Evolutionary conservation across 2,113 vertebrate genomes (phyloP), one percentile per base, ranked within the genome.

Genomic region (Perognathus longimembris): DNA sequence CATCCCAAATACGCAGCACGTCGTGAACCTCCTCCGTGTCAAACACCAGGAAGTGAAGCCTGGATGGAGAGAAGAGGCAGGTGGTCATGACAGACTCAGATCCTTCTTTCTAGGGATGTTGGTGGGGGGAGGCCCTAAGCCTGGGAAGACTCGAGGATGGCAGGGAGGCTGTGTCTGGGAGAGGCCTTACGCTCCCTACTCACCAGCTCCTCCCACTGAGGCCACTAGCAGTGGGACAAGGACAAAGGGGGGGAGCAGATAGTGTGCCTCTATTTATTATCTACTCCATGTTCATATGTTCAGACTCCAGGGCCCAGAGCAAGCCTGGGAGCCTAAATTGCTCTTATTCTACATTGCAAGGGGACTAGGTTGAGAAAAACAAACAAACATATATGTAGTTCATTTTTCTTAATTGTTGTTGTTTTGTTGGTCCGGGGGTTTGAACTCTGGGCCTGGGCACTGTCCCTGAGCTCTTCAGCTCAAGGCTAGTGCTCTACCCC

Each of bases 11-110:
- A 82, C 99, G 98, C 77, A 99, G 98, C 85, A 99, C 98, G 0
- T 99, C 99, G 0, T 99, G 99, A 67, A 99, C 98, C 93, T 99
- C 99, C 95, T 99, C 99, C 0, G 99, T 99, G 98, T 99, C 99
- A 94, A 99, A 99, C 50, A 99, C 99, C 97, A 99, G 97, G 97
- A 99, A 99, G 90, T 99, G 99, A n/a, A 99, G 97, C 96, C 99
- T 99, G 85, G 11, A n/a, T 0, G 6, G 66, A 80, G 79, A 94
- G 75, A 93, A 2, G 42, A 34, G 78, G 75, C 22, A 77, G 45
- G 75, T 0, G 1, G 66, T 94, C 70, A 82, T 5, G 1, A 1
- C 0, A 61, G 32, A 42, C 20, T 45, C 38, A 26, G 64, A 45
- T 0, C 0, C 15, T 54, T 74, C 28, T 71, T 15, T 11, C 20